These are phyloP conservation scores for Lacanobia oleracea DNA, from an alignment of 2,888 invertebrate species.

Conservation along the genomic window DNA sequence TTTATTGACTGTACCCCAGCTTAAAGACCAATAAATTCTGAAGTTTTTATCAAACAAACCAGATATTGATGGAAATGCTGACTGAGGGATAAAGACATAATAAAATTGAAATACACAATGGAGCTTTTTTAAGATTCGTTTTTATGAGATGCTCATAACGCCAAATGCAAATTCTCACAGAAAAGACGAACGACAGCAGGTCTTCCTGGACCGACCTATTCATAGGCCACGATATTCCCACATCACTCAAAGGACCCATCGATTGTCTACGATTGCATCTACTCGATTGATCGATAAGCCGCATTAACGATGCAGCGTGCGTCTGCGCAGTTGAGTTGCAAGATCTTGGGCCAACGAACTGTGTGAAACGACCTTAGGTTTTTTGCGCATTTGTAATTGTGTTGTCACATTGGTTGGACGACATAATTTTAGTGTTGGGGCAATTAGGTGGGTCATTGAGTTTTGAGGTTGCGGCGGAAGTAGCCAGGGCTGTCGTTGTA, in stretches of 20 bases:
- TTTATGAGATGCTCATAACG: neutral
- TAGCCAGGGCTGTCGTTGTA: neutral
- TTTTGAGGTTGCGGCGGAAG: constrained; percentile 39
- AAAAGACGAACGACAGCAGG: neutral
- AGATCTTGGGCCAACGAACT: constrained; percentile 52
- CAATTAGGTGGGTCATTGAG: constrained; percentile 39
- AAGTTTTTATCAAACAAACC: constrained; percentile 9
- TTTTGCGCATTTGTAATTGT: constrained; percentile 37
- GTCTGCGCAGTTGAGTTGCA: constrained; percentile 55
- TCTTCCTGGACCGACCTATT: neutral
- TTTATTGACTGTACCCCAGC: constrained; percentile 11
- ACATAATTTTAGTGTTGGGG: neutral
- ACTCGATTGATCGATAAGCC: constrained; percentile 54
- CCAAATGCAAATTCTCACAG: neutral
- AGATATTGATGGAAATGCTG: constrained; percentile 21
- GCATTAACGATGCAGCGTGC: constrained; percentile 52
- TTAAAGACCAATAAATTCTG: constrained; percentile 17
- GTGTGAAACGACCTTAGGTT: constrained; percentile 47
- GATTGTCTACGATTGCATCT: constrained; percentile 51
- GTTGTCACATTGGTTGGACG: constrained; percentile 14
- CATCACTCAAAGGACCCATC: constrained; percentile 35
- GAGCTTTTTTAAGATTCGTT: neutral
- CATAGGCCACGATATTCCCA: constrained; percentile 38
- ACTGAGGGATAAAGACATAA: constrained; percentile 20
- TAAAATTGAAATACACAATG: constrained; percentile 7